Conservation (phyloP, 2,797 vertebrate genomes). For the Manis javanica region DNA sequence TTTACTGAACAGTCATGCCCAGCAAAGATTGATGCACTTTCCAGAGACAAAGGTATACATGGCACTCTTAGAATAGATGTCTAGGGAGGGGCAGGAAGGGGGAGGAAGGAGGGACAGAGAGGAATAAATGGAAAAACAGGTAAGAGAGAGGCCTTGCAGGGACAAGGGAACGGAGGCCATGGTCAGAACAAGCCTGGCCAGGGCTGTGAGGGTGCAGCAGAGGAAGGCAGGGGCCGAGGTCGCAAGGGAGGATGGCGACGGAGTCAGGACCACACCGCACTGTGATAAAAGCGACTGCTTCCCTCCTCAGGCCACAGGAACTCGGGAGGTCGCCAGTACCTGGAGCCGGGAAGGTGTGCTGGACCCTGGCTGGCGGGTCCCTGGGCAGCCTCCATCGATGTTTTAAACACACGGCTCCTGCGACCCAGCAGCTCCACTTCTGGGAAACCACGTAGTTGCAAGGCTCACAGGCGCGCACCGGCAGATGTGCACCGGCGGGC, state of each 20-base stretch:
- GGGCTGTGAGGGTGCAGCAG: not conserved
- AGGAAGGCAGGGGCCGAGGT: accelerated
- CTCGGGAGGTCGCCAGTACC: accelerated
- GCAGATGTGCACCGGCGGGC: accelerated
- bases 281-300: not conserved
- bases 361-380: accelerated
- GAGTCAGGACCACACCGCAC: accelerated
- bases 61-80: too few relatives aligned
- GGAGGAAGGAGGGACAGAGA: not conserved
- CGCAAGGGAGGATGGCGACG: accelerated
- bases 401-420: too few relatives aligned
- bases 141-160: accelerated
- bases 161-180: accelerated
- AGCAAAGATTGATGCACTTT: not conserved
- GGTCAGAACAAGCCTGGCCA: too few relatives aligned
- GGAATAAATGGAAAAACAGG: not conserved
- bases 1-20: not conserved
- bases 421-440: not conserved
- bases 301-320: accelerated
- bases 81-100: not conserved
- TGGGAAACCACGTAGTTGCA: not conserved
- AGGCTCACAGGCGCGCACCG: accelerated
- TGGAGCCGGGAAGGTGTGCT: accelerated
- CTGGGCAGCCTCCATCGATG: not conserved
- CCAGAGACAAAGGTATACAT: not conserved